Percentiles rank a stretch among this genome's conserved stretches.
Conservation (phyloP, 37 sponge, comb jelly and placozoan genomes). For the Chondrosia reniformis region DNA sequence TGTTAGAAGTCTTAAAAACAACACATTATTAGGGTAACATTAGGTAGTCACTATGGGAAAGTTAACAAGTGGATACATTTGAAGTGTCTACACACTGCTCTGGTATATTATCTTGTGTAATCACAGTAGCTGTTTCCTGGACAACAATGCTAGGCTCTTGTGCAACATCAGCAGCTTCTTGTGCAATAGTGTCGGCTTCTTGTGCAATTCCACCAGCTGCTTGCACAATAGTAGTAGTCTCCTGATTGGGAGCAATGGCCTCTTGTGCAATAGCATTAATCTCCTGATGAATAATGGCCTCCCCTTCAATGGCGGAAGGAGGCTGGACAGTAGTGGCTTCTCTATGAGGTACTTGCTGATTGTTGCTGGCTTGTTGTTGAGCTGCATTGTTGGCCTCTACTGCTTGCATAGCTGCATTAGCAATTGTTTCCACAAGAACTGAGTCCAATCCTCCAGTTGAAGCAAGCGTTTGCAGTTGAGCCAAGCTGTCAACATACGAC, state of each 20-base stretch:
- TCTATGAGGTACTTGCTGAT: too few relatives aligned
- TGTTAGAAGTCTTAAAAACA: too few relatives aligned
- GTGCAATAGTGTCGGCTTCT: too few relatives aligned
- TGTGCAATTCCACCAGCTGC: too few relatives aligned
- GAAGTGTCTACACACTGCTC: neutral
- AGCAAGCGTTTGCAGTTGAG: constrained; percentile 36
- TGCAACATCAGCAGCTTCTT: too few relatives aligned
- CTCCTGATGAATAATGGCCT: neutral
- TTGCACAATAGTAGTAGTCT: too few relatives aligned
- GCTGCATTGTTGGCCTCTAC: neutral
- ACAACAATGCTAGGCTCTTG: too few relatives aligned
- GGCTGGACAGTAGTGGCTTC: neutral
- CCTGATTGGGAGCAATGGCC: constrained; percentile 39
- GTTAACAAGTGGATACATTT: too few relatives aligned
- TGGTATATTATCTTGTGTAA: neutral
- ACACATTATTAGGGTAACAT: too few relatives aligned
- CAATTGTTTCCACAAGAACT: constrained; percentile 68
- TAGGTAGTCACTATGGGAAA: too few relatives aligned
- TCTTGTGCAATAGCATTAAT: neutral
- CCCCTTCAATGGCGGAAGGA: neutral
- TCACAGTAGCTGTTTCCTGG: neutral
- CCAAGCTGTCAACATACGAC: constrained; percentile 38
- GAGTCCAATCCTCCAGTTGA: constrained; percentile 60
- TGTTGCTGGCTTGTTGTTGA: neutral
- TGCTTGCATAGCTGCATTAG: constrained; percentile 34